These are phyloP conservation scores for Sinocyclocheilus rhinocerous DNA, from an alignment of 2,113 vertebrate species.

Conservation along the genomic window DNA sequence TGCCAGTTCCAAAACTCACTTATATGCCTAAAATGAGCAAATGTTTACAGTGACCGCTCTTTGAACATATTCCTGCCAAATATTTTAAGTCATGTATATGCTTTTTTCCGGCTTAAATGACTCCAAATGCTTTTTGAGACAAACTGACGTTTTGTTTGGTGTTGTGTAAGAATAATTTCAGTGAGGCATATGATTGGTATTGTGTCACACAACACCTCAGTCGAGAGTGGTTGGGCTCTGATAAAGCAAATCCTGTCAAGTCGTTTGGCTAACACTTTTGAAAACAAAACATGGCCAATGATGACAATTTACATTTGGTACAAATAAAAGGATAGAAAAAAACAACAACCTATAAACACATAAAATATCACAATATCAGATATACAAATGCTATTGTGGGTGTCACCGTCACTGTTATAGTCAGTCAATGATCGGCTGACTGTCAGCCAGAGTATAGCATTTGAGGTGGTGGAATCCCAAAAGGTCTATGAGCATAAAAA, in stretches of 20 bases:
- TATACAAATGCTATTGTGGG: too few species aligned
- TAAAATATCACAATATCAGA: too few species aligned
- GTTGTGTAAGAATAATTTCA: background rate
- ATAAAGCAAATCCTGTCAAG: conserved; percentile 14
- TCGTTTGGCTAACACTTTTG: background rate
- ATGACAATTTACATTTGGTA: background rate
- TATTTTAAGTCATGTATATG: background rate
- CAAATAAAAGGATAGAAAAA: background rate
- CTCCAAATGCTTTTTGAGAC: background rate
- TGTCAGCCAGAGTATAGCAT: too few species aligned
- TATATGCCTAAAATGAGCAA: background rate
- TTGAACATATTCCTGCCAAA: background rate
- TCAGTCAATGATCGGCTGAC: too few species aligned
- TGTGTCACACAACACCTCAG: conserved; percentile 1
- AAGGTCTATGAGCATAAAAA: too few species aligned
- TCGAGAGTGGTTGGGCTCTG: conserved; percentile 9
- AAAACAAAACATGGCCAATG: too few species aligned
- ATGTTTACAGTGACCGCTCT: background rate
- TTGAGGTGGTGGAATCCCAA: too few species aligned
- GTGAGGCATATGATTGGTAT: background rate
- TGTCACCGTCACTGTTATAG: too few species aligned
- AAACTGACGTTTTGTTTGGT: conserved; percentile 6
- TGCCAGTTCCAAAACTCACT: background rate
- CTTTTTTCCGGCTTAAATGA: background rate
- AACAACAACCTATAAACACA: background rate